phyloP scores from a whole-genome alignment of 2,888 invertebrate genomes.

The Andrena bicolor region DNA sequence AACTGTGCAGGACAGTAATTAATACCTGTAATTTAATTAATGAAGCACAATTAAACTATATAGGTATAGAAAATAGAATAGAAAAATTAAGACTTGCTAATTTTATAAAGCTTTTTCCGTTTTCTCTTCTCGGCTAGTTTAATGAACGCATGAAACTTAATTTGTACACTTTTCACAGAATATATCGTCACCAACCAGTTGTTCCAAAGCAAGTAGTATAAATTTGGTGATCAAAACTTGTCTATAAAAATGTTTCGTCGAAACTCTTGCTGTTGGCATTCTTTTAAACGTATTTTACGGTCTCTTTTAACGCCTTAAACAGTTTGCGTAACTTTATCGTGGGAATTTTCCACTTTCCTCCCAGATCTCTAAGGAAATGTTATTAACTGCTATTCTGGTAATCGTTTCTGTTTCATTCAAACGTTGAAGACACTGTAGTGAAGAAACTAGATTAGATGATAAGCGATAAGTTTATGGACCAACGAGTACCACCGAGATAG shows the following conservation, averaged over 20 bases:
- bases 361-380: background rate
- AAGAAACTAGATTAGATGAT: background rate
- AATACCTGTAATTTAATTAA: no score
- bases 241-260: background rate
- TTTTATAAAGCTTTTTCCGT: no score
- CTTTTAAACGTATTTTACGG: background rate
- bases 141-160: background rate
- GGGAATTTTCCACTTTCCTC: constrained; percentile 12
- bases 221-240: background rate
- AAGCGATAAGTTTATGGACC: no score
- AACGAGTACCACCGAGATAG: no score
- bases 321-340: background rate
- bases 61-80: no score
- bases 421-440: background rate
- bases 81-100: no score
- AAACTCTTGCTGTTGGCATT: background rate
- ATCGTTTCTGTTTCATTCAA: background rate
- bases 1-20: no score
- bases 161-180: background rate
- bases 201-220: background rate
- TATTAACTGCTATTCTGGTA: background rate
- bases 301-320: background rate
- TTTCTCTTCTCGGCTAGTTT: background rate
- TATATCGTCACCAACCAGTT: background rate
- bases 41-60: no score